These are phyloP conservation scores for Poecilia gillii DNA, from an alignment of 2,797 vertebrate genomes.

Conservation along the genomic window DNA sequence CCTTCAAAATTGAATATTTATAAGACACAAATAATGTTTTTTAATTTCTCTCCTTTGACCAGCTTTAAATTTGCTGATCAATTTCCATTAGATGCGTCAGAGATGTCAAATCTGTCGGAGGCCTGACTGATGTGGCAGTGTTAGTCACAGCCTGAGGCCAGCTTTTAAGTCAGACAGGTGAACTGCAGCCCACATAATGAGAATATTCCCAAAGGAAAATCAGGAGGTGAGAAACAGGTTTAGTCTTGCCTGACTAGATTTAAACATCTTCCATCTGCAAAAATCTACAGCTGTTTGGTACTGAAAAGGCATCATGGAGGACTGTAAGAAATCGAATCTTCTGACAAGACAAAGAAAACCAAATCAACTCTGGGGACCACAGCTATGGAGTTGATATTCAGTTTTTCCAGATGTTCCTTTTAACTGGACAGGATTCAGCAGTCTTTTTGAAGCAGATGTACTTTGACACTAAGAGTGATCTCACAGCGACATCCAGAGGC, in stretches of 20 bases:
- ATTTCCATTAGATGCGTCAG: slow-evolving; percentile 5
- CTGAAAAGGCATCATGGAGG: background rate
- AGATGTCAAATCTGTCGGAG: slow-evolving; percentile 5
- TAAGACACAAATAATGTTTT: background rate
- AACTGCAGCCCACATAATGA: slow-evolving; percentile 19
- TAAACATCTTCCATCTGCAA: slow-evolving; percentile 12
- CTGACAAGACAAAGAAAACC: slow-evolving; percentile 52
- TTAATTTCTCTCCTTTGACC: background rate
- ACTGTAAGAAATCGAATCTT: background rate
- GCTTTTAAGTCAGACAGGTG: slow-evolving; percentile 59
- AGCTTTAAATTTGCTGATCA: background rate
- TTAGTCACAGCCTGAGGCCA: slow-evolving; percentile 51
- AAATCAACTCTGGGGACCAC: slow-evolving; percentile 35
- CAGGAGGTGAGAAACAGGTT: slow-evolving; percentile 34
- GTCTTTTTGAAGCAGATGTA: slow-evolving; percentile 56
- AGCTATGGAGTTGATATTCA: slow-evolving; percentile 28
- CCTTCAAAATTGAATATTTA: background rate
- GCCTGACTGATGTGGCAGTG: slow-evolving; percentile 57
- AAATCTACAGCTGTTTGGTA: background rate
- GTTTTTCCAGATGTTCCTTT: slow-evolving; percentile 75
- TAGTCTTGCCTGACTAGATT: slow-evolving; percentile 52
- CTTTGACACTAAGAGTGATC: slow-evolving; percentile 19
- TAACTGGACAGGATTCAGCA: slow-evolving; percentile 53
- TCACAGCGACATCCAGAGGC: slow-evolving; percentile 62
- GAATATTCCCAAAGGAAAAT: slow-evolving; percentile 2